A percentile compares a stretch with the other conserved stretches of the same genome.
phyloP scores from a whole-genome alignment of 1,140 invertebrate genomes.

The Medauroidea extradentata region DNA sequence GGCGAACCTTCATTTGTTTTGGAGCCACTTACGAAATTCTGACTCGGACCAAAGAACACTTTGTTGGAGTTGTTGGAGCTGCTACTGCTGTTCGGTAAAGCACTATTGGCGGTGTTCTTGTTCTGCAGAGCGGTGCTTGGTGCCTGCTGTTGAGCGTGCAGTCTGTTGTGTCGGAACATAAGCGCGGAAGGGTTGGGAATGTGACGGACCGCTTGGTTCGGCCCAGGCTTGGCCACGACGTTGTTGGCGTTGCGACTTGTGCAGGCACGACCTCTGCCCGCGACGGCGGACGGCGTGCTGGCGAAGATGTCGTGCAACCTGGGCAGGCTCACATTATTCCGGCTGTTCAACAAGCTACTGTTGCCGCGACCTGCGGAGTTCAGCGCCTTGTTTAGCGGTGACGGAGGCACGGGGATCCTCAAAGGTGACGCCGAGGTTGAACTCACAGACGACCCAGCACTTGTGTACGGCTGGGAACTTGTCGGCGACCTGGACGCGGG shows the following conservation, averaged over 20 bases:
- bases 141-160: not conserved
- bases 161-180: conserved; percentile 24
- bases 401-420: conserved; percentile 2
- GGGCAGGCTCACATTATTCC: not conserved
- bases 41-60: not conserved
- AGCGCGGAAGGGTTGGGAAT: conserved; percentile 40
- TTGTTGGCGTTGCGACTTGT: not conserved
- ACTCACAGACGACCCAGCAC: too few relatives aligned
- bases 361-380: not conserved
- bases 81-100: not conserved
- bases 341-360: conserved; percentile 11
- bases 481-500: too few relatives aligned
- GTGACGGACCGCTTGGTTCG: conserved; percentile 39
- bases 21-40: too few relatives aligned
- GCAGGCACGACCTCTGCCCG: not conserved
- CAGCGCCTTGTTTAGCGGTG: not conserved
- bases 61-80: not conserved
- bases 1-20: too few relatives aligned
- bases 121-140: too few relatives aligned
- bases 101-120: not conserved
- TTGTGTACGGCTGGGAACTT: too few relatives aligned
- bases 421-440: conserved; percentile 2
- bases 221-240: conserved; percentile 24
- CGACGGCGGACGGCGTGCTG: not conserved
- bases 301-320: conserved; percentile 13